A percentile compares a stretch with the other conserved stretches of the same genome.
phyloP scores from a whole-genome alignment of 2,888 invertebrate genomes.

The Rotaria macrura region DNA sequence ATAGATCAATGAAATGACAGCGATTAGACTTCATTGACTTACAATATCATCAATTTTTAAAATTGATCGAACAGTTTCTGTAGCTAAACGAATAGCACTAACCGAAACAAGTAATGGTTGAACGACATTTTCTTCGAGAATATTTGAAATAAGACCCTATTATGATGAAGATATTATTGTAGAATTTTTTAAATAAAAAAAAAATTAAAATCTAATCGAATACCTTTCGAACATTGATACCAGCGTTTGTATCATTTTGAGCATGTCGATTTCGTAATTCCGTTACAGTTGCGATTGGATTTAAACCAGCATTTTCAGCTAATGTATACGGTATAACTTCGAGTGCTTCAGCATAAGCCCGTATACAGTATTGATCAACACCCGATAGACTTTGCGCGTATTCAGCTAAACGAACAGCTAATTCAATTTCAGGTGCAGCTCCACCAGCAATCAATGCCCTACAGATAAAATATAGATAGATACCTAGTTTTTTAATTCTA shows the following conservation, averaged over 20 bases:
- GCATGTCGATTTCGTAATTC: constrained; percentile 87
- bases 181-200: not conserved
- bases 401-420: constrained; percentile 70
- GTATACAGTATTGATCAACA: constrained; percentile 84
- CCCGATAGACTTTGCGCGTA: constrained; percentile 73
- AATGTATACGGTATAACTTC: constrained; percentile 83
- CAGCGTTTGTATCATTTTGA: constrained; percentile 69
- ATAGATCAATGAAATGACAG: not conserved
- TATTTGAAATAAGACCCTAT: constrained; percentile 82
- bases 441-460: constrained; percentile 83
- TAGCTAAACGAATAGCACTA: constrained; percentile 80
- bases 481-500: constrained; percentile 36
- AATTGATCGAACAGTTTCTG: constrained; percentile 91
- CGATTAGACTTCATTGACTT: constrained; percentile 36
- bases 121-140: constrained; percentile 87
- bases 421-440: constrained; percentile 90
- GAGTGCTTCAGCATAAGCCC: constrained; percentile 85
- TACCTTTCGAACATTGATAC: constrained; percentile 78
- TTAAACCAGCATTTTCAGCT: constrained; percentile 81
- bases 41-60: constrained; percentile 99
- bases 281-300: constrained; percentile 86
- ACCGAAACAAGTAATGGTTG: constrained; percentile 89
- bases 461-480: not conserved
- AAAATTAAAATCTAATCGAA: too few species aligned
- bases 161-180: not conserved